Conservation (phyloP, 2,888 invertebrate genomes). For the Smittia aterrima region DNA sequence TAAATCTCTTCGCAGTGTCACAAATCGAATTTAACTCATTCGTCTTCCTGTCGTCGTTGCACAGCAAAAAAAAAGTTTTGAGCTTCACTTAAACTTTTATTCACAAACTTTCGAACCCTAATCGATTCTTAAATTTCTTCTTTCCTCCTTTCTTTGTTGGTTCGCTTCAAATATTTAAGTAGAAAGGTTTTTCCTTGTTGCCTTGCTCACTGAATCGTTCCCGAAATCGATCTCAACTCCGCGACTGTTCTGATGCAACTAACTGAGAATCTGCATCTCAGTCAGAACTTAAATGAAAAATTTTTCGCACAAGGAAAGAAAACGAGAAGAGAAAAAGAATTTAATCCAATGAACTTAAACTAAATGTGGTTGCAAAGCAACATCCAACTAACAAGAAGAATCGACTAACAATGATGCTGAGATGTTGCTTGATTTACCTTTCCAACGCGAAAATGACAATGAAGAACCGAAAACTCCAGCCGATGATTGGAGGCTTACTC, state of each 20-base stretch:
- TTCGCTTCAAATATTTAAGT: neutral
- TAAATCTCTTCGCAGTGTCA: neutral
- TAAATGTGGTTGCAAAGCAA: constrained; percentile 2
- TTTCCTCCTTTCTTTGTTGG: neutral
- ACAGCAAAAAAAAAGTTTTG: neutral
- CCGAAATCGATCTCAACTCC: constrained; percentile 5
- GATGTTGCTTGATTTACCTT: constrained; percentile 16
- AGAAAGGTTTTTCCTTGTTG: neutral
- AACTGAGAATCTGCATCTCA: constrained; percentile 26
- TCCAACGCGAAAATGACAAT: constrained; percentile 34
- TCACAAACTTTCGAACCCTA: too few species aligned
- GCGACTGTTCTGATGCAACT: constrained; percentile 33
- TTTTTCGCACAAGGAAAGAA: constrained; percentile 22
- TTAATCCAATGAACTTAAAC: constrained; percentile 36
- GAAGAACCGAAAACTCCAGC: neutral
- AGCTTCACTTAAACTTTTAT: neutral
- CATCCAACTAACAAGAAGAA: constrained; percentile 19
- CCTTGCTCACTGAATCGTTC: neutral
- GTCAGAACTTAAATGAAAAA: constrained; percentile 38
- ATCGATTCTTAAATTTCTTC: neutral
- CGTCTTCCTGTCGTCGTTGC: neutral
- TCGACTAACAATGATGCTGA: constrained; percentile 19
- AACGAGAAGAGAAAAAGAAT: constrained; percentile 26
- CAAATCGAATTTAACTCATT: neutral
- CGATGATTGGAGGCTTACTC: constrained; percentile 25